A percentile compares a stretch with the other conserved stretches of the same genome.
Conservation (phyloP, 2,113 vertebrate genomes). For the Gila orcuttii region DNA sequence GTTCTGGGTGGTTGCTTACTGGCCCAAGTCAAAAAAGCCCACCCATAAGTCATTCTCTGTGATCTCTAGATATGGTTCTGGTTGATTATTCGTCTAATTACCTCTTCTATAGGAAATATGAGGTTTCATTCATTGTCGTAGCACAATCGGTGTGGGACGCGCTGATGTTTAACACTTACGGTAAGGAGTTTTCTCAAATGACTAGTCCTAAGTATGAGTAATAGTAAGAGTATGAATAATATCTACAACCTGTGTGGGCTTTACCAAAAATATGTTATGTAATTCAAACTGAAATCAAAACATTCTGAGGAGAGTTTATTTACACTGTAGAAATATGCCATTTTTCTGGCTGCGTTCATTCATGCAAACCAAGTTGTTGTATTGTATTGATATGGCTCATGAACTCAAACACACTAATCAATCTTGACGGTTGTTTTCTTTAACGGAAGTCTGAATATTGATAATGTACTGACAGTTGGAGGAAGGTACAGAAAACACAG, state of each 20-base stretch:
- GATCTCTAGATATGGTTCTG: neutral
- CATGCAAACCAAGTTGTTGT: neutral
- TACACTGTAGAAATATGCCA: neutral
- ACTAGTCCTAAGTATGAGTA: neutral
- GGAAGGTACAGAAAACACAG: neutral
- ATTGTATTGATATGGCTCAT: neutral
- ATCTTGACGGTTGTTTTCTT: neutral
- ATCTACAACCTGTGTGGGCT: neutral
- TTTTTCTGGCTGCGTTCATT: neutral
- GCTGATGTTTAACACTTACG: neutral
- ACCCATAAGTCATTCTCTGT: neutral
- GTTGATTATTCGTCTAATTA: neutral
- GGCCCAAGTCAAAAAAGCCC: neutral
- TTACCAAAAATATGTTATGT: neutral
- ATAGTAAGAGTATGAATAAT: neutral
- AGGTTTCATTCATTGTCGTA: neutral
- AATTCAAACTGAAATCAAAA: neutral
- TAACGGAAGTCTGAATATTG: neutral
- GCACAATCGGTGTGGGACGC: neutral
- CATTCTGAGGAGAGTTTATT: neutral
- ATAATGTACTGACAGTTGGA: neutral
- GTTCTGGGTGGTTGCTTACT: neutral
- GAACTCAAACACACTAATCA: conserved; percentile 11
- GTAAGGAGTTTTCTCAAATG: neutral
- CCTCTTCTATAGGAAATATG: neutral